Conservation (phyloP, 2,888 invertebrate species). For the Aspidiotus destructor region DNA sequence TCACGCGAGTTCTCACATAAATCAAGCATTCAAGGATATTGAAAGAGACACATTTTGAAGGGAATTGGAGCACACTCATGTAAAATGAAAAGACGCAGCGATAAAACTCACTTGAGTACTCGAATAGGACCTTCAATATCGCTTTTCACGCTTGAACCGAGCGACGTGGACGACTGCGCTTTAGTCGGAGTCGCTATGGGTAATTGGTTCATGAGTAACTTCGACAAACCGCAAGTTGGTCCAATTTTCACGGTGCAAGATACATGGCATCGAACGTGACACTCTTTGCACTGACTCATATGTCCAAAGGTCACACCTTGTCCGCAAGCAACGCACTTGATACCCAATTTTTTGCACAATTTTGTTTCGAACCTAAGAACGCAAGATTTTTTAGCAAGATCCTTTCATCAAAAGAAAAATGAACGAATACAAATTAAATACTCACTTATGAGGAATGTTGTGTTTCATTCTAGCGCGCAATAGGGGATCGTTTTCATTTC, state of each 20-base stretch:
- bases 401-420: background rate
- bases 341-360: slow-evolving; percentile 25
- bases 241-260: slow-evolving; percentile 29
- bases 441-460: slow-evolving; percentile 24
- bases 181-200: background rate
- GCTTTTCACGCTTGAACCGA: slow-evolving; percentile 12
- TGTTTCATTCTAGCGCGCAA: slow-evolving; percentile 7
- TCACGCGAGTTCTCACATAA: too few relatives aligned
- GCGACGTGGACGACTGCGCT: background rate
- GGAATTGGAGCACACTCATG: background rate
- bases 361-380: slow-evolving; percentile 32
- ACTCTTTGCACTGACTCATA: slow-evolving; percentile 34
- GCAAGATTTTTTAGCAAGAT: background rate
- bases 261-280: slow-evolving; percentile 33
- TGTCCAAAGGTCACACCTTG: slow-evolving; percentile 19
- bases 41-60: background rate
- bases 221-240: slow-evolving; percentile 26
- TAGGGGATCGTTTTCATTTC: slow-evolving; percentile 6
- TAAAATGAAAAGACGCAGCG: background rate
- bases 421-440: background rate
- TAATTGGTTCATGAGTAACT: slow-evolving; percentile 4
- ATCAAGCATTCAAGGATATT: too few relatives aligned
- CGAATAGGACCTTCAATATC: slow-evolving; percentile 20
- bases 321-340: slow-evolving; percentile 28
- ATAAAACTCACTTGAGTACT: slow-evolving; percentile 10